Evolutionary conservation across 2,888 invertebrate genomes (phyloP), one percentile per base, ranked within the genome.

Genomic region (Mythimna vitellina): DNA sequence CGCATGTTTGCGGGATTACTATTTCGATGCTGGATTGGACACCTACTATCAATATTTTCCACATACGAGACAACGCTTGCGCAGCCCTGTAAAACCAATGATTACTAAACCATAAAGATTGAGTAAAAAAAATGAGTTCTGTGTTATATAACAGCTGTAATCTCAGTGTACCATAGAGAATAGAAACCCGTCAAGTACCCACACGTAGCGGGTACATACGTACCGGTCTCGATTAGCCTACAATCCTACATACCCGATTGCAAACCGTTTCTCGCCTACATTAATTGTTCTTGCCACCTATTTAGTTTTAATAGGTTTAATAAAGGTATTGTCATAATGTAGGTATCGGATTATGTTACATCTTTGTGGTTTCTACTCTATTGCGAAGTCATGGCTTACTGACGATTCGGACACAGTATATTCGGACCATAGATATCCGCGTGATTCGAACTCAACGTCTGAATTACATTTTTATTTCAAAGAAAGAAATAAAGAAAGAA

Each of bases 181-280:
- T 76, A 73, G 72, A 70, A 70, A 68, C 67, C 65, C 38, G 70
- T 54, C 32, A 61, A 60, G 69, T 58, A 65, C 61, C 5, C 6
- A 7, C 25, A 3, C 54, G 14, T 22, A 46, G 3, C n/a, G 22
- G 29, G 35, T 66, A 70, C 65, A 57, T 54, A 9, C 53, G 56
- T 54, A 77, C 80, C 72, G 62, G 68, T 70, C 35, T 58, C 64
- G 42, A 78, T 82, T 82, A 72, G 62, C 82, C 81, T 76, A 76
- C 65, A 82, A 58, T 38, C 76, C 81, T 70, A 81, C 75, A 73
- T 67, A 73, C 25, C 32, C 49, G 22, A 60, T 68, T 73, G 69
- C 73, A 60, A 70, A 42, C 25, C 10, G 32, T 51, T 64, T 76
- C 60, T 81, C 49, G 17, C 58, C 54, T 29, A 70, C 64, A 70